phyloP scores from a whole-genome alignment of 1,140 invertebrate genomes.

The Brachionus paranguensis region DNA sequence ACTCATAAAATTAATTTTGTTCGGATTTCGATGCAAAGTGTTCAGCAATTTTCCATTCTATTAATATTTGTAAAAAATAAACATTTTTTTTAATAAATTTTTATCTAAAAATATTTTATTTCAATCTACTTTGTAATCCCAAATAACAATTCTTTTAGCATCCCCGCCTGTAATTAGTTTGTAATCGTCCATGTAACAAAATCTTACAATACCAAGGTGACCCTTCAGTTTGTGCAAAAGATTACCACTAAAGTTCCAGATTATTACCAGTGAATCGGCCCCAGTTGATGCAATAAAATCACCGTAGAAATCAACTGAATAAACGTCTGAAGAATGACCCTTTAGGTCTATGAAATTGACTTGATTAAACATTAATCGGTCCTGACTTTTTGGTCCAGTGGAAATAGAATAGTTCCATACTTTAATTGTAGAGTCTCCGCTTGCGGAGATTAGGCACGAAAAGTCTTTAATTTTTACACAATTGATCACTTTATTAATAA shows the following conservation, averaged over 20 bases:
- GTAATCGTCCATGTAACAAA: slow-evolving; percentile 47
- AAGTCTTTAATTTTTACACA: slow-evolving; percentile 47
- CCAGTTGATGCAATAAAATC: slow-evolving; percentile 33
- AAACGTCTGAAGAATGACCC: slow-evolving; percentile 25
- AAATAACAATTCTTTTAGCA: slow-evolving; percentile 51
- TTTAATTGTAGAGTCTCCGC: slow-evolving; percentile 45
- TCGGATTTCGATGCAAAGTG: slow-evolving; percentile 49
- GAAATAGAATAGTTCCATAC: slow-evolving; percentile 44
- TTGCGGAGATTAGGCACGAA: slow-evolving; percentile 45
- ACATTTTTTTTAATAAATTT: background rate
- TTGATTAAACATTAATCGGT: background rate
- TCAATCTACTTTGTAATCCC: slow-evolving; percentile 47
- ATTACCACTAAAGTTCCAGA: slow-evolving; percentile 43
- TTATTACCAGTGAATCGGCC: slow-evolving; percentile 2
- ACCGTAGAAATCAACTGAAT: background rate
- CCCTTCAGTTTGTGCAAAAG: slow-evolving; percentile 44
- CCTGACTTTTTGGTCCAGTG: background rate
- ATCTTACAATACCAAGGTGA: slow-evolving; percentile 51
- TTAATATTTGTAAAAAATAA: background rate
- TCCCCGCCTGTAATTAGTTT: slow-evolving; percentile 52
- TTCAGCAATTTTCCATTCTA: slow-evolving; percentile 44
- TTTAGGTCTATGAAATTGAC: background rate
- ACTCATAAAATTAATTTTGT: slow-evolving; percentile 48
- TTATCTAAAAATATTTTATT: background rate
- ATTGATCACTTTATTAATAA: slow-evolving; percentile 44